Percentiles rank a stretch among this genome's conserved stretches.
Evolutionary conservation across 2,797 vertebrate species (phyloP).

Genomic region (Hydrolagus colliei): DNA sequence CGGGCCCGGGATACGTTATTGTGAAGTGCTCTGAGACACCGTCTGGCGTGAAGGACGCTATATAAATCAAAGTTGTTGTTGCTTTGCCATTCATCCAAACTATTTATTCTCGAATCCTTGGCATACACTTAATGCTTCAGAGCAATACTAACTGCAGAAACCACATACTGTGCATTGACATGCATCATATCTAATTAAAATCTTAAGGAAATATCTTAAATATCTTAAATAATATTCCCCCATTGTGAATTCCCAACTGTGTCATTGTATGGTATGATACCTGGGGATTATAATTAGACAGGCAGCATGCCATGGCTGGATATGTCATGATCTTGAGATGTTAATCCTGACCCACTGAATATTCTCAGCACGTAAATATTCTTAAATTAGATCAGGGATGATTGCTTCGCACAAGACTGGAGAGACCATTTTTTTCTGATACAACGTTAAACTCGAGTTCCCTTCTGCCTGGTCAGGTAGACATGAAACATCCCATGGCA

Average conservation of each 20-base stretch:
- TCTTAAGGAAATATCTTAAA: background rate
- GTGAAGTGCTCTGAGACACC: too few relatives aligned
- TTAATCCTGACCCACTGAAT: background rate
- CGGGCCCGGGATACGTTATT: too few relatives aligned
- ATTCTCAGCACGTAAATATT: background rate
- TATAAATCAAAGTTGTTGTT: too few relatives aligned
- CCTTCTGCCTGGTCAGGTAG: too few relatives aligned
- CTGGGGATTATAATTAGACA: background rate
- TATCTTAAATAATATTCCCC: background rate
- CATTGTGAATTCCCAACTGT: background rate
- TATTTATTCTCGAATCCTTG: background rate
- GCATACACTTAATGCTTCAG: background rate
- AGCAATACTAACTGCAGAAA: background rate
- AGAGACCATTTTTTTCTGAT: too few relatives aligned
- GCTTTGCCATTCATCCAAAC: too few relatives aligned
- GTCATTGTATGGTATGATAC: background rate
- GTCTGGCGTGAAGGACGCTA: too few relatives aligned
- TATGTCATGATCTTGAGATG: background rate
- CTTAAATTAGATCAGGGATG: background rate
- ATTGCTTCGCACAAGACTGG: too few relatives aligned
- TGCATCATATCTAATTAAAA: conserved; percentile 9
- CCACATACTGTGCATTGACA: background rate
- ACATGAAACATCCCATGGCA: background rate
- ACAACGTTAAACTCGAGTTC: too few relatives aligned
- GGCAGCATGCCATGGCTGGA: background rate